These are phyloP conservation scores for Synodontis membranacea DNA, from an alignment of 2,113 vertebrate species.

Conservation along the genomic window DNA sequence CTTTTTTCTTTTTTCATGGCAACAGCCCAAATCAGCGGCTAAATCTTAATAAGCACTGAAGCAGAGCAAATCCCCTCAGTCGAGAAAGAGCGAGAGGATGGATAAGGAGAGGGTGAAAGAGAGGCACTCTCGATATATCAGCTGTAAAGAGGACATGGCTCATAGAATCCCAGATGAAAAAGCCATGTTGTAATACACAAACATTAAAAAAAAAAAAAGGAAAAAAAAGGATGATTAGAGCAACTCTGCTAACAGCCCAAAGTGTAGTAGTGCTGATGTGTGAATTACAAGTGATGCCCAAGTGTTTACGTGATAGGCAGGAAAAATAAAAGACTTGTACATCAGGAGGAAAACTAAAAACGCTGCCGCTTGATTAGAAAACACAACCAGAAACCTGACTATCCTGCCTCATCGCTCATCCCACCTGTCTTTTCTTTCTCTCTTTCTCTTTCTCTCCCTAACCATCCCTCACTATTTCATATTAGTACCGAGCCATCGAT, in stretches of 20 bases:
- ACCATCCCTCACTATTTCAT: constrained; percentile 32
- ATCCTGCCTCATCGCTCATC: not conserved
- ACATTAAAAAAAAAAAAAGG: too few species aligned
- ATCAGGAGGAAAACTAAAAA: not conserved
- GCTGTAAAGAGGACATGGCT: constrained; percentile 40
- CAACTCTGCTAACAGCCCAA: not conserved
- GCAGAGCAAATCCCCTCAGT: constrained; percentile 50
- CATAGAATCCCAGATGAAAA: constrained; percentile 41
- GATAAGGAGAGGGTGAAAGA: constrained; percentile 17
- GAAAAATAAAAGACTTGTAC: not conserved
- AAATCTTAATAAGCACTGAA: constrained; percentile 55
- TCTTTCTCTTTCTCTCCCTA: not conserved
- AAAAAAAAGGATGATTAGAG: not conserved
- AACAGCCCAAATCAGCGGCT: constrained; percentile 48
- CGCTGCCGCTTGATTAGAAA: not conserved
- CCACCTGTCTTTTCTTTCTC: constrained; percentile 2
- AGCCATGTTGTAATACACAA: constrained; percentile 26
- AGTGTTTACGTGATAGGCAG: constrained; percentile 8
- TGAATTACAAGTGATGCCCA: not conserved
- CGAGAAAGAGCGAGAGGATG: constrained; percentile 15
- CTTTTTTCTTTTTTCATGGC: constrained; percentile 37
- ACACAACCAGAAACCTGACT: constrained; percentile 36
- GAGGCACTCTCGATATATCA: constrained; percentile 31
- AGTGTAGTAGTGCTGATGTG: not conserved
- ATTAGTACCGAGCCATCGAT: constrained; percentile 44